These are phyloP conservation scores for Danionella cerebrum DNA, from an alignment of 2,113 vertebrate genomes.

Conservation along the genomic window DNA sequence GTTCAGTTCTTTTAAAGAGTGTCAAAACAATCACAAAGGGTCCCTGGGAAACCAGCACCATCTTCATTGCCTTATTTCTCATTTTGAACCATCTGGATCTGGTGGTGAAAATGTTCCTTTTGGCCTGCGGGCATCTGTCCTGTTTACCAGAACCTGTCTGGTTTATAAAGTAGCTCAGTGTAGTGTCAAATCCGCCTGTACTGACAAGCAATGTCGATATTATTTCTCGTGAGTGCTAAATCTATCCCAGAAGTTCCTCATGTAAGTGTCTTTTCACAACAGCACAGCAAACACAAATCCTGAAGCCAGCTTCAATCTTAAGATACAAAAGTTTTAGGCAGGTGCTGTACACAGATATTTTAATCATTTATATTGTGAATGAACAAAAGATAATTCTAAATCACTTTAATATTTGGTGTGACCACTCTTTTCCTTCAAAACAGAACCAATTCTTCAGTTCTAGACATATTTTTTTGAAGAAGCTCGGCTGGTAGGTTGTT, in stretches of 20 bases:
- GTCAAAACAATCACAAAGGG: neutral
- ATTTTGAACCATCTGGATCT: slow-evolving; percentile 10
- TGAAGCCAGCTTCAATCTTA: neutral
- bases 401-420: too few species aligned
- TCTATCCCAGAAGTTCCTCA: neutral
- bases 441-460: too few species aligned
- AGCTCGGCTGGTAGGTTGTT: too few species aligned
- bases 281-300: neutral
- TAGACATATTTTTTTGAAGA: too few species aligned
- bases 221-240: neutral
- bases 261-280: neutral
- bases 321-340: neutral
- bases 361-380: too few species aligned
- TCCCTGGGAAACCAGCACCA: neutral
- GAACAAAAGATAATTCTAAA: too few species aligned
- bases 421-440: too few species aligned
- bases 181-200: neutral
- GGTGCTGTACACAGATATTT: neutral
- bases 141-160: slow-evolving; percentile 1
- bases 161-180: neutral
- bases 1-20: too few species aligned
- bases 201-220: neutral
- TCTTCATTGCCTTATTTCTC: neutral
- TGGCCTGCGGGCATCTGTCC: neutral
- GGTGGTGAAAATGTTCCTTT: neutral